phyloP scores from a whole-genome alignment of 2,113 vertebrate species.

The Oryzias javanicus region DNA sequence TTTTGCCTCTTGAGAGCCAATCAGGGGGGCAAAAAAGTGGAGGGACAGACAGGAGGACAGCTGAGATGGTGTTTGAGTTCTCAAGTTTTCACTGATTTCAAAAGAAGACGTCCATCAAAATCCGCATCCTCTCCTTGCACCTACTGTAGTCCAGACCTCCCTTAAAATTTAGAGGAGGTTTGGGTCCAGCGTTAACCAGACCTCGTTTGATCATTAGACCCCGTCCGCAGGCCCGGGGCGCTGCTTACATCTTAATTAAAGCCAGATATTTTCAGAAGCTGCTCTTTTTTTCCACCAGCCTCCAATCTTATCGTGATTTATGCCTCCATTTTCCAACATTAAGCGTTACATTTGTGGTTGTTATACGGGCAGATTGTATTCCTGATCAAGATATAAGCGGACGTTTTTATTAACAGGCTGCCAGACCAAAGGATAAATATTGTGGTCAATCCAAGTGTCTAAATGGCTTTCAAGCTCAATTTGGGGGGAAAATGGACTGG shows the following conservation, averaged over 20 bases:
- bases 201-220: slow-evolving; percentile 63
- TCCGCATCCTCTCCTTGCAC: slow-evolving; percentile 12
- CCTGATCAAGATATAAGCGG: slow-evolving; percentile 63
- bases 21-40: slow-evolving; percentile 39
- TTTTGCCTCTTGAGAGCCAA: slow-evolving; percentile 59
- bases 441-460: slow-evolving; percentile 66
- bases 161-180: slow-evolving; percentile 27
- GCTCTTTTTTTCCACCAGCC: slow-evolving; percentile 44
- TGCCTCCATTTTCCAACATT: slow-evolving; percentile 69
- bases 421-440: slow-evolving; percentile 67
- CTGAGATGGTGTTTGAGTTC: slow-evolving; percentile 36
- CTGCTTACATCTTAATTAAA: slow-evolving; percentile 72
- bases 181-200: slow-evolving; percentile 48
- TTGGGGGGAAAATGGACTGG: slow-evolving; percentile 45
- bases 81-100: slow-evolving; percentile 28
- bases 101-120: slow-evolving; percentile 7
- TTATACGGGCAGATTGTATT: slow-evolving; percentile 67
- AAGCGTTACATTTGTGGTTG: slow-evolving; percentile 70
- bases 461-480: slow-evolving; percentile 74
- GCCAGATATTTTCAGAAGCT: slow-evolving; percentile 67
- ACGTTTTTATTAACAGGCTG: slow-evolving; percentile 74
- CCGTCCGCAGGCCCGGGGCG: slow-evolving; percentile 45
- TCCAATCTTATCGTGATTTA: slow-evolving; percentile 75
- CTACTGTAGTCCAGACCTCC: slow-evolving; percentile 7
- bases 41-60: slow-evolving; percentile 33